phyloP scores from a whole-genome alignment of 2,888 invertebrate genomes.

The Protonemura montana region DNA sequence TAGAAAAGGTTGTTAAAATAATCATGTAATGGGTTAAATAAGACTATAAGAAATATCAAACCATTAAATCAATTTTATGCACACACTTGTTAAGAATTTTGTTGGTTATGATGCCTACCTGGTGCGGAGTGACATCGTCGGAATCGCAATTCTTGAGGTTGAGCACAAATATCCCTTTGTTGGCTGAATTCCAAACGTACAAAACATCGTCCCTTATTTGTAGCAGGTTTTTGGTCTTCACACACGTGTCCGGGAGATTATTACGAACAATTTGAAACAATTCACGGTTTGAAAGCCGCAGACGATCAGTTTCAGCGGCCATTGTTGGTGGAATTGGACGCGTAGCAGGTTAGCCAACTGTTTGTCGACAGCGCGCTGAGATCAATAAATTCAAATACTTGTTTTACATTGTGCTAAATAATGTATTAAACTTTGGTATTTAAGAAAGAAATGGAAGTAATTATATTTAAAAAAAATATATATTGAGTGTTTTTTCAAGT shows the following conservation, averaged over 20 bases:
- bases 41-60: too few species aligned
- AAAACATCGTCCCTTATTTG: conserved; percentile 72
- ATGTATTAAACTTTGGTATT: neutral
- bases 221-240: conserved; percentile 69
- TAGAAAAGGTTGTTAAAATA: too few species aligned
- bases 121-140: conserved; percentile 62
- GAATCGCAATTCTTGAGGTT: conserved; percentile 62
- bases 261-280: conserved; percentile 68
- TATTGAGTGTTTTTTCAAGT: too few species aligned
- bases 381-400: neutral
- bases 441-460: too few species aligned
- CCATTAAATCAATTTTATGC: too few species aligned
- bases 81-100: too few species aligned
- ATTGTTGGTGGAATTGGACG: conserved; percentile 40
- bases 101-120: conserved; percentile 59
- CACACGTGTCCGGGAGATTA: conserved; percentile 63
- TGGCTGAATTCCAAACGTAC: conserved; percentile 72
- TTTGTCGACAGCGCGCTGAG: neutral
- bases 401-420: neutral
- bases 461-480: too few species aligned
- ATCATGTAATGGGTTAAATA: too few species aligned
- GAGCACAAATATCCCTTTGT: conserved; percentile 70
- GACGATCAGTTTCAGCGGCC: conserved; percentile 46
- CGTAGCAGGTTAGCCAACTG: neutral
- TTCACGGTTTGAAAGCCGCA: conserved; percentile 59